A percentile compares a stretch with the other conserved stretches of the same genome.
These are phyloP conservation scores for Heterocephalus glaber DNA, from an alignment of 2,113 vertebrate species.

Conservation along the genomic window DNA sequence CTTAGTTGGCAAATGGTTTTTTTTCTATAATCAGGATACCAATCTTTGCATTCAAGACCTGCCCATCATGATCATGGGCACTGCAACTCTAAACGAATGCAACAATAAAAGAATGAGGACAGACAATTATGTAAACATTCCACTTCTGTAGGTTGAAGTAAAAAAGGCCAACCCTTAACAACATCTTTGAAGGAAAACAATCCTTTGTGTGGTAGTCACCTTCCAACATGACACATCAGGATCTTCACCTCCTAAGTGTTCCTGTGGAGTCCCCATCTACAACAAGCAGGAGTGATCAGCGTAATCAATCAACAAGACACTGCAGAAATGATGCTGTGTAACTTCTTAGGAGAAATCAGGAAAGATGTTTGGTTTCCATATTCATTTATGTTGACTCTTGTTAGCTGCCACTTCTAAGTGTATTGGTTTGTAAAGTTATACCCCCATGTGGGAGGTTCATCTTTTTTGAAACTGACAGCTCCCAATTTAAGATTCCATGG, in stretches of 20 bases:
- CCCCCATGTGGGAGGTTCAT: fast-evolving
- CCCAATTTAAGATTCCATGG: neutral
- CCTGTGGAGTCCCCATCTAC: neutral
- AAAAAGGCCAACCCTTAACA: neutral
- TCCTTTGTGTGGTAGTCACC: neutral
- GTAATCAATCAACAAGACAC: neutral
- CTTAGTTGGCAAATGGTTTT: neutral
- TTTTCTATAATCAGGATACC: neutral
- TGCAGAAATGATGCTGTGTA: neutral
- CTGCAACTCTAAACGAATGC: neutral
- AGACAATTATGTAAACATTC: neutral
- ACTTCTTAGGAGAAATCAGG: neutral
- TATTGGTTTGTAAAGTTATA: neutral
- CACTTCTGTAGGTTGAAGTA: neutral
- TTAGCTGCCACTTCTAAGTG: neutral
- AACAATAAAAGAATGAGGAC: neutral
- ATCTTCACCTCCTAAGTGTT: no score
- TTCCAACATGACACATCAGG: neutral
- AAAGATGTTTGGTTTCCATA: neutral
- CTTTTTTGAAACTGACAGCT: neutral
- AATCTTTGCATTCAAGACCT: neutral
- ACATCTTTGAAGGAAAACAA: neutral
- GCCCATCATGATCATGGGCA: neutral
- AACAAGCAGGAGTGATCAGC: neutral
- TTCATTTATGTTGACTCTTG: neutral